phyloP scores from a whole-genome alignment of 2,113 vertebrate species.

The Numenius arquata region DNA sequence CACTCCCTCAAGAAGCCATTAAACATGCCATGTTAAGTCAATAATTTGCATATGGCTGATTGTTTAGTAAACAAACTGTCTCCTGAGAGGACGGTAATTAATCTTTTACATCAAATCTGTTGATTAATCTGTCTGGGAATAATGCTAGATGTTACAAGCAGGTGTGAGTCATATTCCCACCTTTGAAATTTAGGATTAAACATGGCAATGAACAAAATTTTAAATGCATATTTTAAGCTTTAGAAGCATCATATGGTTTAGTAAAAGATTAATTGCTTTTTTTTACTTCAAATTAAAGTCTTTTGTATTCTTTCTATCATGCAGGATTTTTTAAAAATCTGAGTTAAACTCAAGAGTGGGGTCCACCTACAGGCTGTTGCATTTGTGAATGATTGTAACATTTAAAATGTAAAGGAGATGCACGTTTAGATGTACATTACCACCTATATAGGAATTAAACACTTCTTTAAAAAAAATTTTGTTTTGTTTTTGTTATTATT shows the following conservation, averaged over 20 bases:
- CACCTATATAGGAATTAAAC: background rate
- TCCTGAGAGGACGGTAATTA: background rate
- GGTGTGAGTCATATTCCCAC: background rate
- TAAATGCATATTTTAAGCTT: background rate
- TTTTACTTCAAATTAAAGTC: background rate
- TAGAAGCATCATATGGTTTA: background rate
- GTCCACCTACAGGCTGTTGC: background rate
- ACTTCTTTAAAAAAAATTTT: background rate
- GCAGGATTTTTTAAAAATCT: background rate
- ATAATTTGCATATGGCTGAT: background rate
- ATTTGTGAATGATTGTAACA: background rate
- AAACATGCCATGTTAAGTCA: background rate
- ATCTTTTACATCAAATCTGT: background rate
- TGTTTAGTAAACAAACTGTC: background rate
- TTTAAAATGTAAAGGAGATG: background rate
- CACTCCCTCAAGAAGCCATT: background rate
- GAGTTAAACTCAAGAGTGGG: background rate
- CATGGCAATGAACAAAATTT: background rate
- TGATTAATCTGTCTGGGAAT: background rate
- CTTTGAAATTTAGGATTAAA: background rate
- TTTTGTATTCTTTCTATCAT: background rate
- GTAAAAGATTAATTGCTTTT: background rate
- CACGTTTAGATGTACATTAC: background rate
- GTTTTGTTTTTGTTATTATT: background rate
- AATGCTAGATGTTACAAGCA: background rate